These are phyloP conservation scores for Zaprionus ghesquierei DNA, from an alignment of 1,140 invertebrate genomes.

Conservation along the genomic window DNA sequence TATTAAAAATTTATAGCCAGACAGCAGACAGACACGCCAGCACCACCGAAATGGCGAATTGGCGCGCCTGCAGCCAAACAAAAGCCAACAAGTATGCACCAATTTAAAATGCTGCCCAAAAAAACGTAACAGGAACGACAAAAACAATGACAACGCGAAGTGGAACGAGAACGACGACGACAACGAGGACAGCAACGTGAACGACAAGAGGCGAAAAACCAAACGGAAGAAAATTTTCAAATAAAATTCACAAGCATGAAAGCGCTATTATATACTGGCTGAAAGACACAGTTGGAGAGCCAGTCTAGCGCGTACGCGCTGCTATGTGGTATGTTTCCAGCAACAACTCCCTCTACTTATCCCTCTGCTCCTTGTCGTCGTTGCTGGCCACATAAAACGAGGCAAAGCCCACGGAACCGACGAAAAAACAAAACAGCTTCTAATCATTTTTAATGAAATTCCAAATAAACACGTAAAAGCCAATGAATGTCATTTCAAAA, in stretches of 20 bases:
- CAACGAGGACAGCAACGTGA: slow-evolving; percentile 14
- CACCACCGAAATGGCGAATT: slow-evolving; percentile 53
- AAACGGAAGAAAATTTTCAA: slow-evolving; percentile 78
- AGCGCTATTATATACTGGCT: slow-evolving; percentile 67
- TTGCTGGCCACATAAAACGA: slow-evolving; percentile 26
- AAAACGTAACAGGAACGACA: slow-evolving; percentile 14
- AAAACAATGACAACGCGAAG: slow-evolving; percentile 24
- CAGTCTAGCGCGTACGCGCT: not conserved
- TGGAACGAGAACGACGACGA: not conserved
- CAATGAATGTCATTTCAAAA: slow-evolving; percentile 80
- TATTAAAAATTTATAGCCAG: slow-evolving; percentile 77
- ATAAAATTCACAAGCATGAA: slow-evolving; percentile 79
- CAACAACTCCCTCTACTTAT: not conserved
- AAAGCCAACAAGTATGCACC: slow-evolving; percentile 78
- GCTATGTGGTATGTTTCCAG: not conserved
- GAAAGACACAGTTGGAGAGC: slow-evolving; percentile 21
- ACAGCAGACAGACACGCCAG: slow-evolving; percentile 55
- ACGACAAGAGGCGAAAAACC: slow-evolving; percentile 54
- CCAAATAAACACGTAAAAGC: slow-evolving; percentile 80
- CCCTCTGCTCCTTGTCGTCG: not conserved
- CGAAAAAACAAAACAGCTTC: slow-evolving; percentile 77
- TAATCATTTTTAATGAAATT: slow-evolving; percentile 81
- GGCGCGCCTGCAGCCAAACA: slow-evolving; percentile 59
- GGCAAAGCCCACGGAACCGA: slow-evolving; percentile 63
- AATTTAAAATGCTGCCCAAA: slow-evolving; percentile 68